Base-by-base conservation (phyloP, 2,797 vertebrate genomes). In the Xyrichtys novacula region DNA sequence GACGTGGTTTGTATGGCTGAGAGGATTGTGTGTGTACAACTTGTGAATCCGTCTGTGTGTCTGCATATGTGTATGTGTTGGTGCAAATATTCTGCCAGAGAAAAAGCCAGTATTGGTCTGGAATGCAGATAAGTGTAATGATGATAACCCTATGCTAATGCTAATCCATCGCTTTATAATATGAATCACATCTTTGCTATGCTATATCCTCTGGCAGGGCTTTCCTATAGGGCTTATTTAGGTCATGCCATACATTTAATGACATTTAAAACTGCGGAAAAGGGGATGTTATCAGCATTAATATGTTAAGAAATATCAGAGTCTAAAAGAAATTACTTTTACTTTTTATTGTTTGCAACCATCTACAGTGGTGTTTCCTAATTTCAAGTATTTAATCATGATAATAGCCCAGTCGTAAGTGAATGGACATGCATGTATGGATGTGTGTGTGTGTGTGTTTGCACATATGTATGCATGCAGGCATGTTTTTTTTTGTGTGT, bases 341-440 rank as follows among this genome's bases (percentile, higher is more conserved):
- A 59, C 44, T 56, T 78, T 57, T 63, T 47, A 55, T 67, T 26
- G 53, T 71, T 78, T 63, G 49, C 60, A 7, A 64, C 19, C 55
- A 22, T 87, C 80, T 76, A 68, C 63, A 71, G 76, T 25, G 68
- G 42, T 55, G 46, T 25, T 9, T 64, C 72, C 79, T 63, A 26
- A 81, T 81, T 79, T 81, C 71, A 55, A 47, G 26, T 71, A 66
- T 86, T 88, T 88, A 66, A 90, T 89, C 83, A 84, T 26, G n/a
- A 48, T 81, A 85, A 83, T 68, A 74, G 78, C 14, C 10, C 48
- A 65, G 60, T 64, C 54, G 79, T 79, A 36, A 74, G 64, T 83
- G 64, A 65, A 66, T 40, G 65, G 34, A 47, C 34, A 76, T n/a
- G n/a, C n/a, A n/a, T n/a, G n/a, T 25, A 26, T 47, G 59, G 42